Evolutionary conservation across 2,888 invertebrate species (phyloP), one percentile per base, ranked within the genome.

Genomic region (Drosophila crucigera): DNA sequence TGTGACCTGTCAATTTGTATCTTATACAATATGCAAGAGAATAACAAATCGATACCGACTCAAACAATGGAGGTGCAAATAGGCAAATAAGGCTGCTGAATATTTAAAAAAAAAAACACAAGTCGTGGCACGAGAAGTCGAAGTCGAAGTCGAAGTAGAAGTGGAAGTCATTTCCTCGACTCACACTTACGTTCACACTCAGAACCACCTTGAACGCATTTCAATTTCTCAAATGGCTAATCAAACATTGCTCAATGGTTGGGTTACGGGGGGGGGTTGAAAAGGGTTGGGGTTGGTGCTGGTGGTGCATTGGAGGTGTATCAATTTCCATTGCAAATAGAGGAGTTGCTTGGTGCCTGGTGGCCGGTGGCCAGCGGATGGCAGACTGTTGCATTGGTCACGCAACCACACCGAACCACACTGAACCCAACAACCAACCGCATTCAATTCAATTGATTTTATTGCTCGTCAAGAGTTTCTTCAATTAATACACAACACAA

Each of bases 151-250:
- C 25, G 25, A 28, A 28, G 62, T 28, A 33, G 25, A 28, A 28
- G 62, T 28, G 30, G 31, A 50, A 71, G 70, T 63, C 67, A 64
- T 68, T 69, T 35, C 33, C 67, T 22, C 22, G 50, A n/a, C 54
- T 14, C 39, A n/a, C 28, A 33, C 43, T 22, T 7, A 2, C 22
- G 4, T 4, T n/a, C 10, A 47, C 14, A 22, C 35, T 35, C 2
- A 35, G 35, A 35, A 22, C 22, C 22, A 25, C 25, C 52, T 28
- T 25, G 35, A 35, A 73, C 63, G 68, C 58, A 74, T 47, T 69
- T 73, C 61, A 85, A 85, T 89, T 83, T 72, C 61, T 76, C 58
- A 76, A 83, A 90, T 84, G 72, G 72, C 54, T 77, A 31, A 67
- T 63, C 69, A 73, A 82, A 75, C 63, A 69, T 53, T 53, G 50